These are phyloP conservation scores for Harpegnathos saltator DNA, from an alignment of 1,140 invertebrate species.

Conservation along the genomic window DNA sequence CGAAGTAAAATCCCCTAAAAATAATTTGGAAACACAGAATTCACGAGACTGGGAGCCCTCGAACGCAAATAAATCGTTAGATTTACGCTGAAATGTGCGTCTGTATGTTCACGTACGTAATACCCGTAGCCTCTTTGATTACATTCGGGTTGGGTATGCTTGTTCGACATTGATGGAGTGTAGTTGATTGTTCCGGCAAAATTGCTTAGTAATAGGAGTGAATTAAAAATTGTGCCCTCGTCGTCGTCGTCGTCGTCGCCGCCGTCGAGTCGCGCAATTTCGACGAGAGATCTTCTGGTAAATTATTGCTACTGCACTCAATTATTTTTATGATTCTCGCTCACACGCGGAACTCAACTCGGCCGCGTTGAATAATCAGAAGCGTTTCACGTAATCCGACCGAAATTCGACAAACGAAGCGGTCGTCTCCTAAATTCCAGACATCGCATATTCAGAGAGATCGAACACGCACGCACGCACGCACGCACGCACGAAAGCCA, in stretches of 20 bases:
- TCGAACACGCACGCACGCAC: neutral
- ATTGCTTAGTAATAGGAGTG: neutral
- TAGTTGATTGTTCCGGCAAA: neutral
- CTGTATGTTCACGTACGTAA: neutral
- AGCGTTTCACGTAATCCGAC: constrained; percentile 17
- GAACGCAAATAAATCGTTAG: constrained; percentile 15
- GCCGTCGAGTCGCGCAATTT: neutral
- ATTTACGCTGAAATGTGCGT: constrained; percentile 24
- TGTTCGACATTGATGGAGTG: constrained; percentile 11
- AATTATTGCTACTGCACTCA: constrained; percentile 15
- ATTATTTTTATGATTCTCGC: neutral
- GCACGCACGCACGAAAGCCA: neutral
- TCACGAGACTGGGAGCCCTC: neutral
- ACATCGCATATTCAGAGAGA: constrained; percentile 6
- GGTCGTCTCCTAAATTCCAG: neutral
- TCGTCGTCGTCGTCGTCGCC: no score
- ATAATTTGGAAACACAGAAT: constrained; percentile 15
- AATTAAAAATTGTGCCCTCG: neutral
- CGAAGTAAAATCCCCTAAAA: neutral
- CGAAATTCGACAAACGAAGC: constrained; percentile 1
- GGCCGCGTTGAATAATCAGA: constrained; percentile 26
- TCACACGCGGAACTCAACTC: neutral
- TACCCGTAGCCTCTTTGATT: neutral
- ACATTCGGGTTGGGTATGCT: neutral
- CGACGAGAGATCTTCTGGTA: neutral